Percentiles rank a stretch among this genome's conserved stretches.
phyloP scores from a whole-genome alignment of 2,797 vertebrate species.

The Thripadectes ignobilis region DNA sequence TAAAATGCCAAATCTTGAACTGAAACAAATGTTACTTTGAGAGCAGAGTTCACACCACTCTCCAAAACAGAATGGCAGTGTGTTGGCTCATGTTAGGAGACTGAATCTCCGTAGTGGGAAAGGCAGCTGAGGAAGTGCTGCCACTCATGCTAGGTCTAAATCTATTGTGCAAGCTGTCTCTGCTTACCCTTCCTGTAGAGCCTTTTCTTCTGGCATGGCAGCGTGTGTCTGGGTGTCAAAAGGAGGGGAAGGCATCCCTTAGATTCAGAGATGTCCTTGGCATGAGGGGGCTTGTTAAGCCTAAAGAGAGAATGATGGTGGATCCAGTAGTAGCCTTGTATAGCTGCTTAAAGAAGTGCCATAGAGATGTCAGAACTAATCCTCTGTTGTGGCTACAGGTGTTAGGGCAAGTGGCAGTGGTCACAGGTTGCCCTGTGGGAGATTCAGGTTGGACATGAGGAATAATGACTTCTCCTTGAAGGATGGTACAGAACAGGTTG shows the following conservation, averaged over 20 bases:
- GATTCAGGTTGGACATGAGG: background rate
- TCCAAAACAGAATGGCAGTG: background rate
- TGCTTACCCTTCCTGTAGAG: background rate
- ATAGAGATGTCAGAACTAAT: background rate
- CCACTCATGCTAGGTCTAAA: background rate
- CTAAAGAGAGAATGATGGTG: background rate
- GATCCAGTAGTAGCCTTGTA: background rate
- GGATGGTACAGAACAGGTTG: background rate
- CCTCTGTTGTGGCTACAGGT: background rate
- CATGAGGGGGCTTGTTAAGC: background rate
- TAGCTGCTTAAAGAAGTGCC: background rate
- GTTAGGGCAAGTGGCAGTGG: fast-evolving
- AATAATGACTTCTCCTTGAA: background rate
- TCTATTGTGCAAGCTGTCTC: background rate
- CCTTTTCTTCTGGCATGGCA: background rate
- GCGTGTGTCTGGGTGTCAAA: background rate
- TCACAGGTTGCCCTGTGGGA: background rate
- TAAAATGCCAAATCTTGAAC: background rate
- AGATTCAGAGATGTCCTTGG: background rate
- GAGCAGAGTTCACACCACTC: background rate
- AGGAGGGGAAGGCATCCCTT: background rate
- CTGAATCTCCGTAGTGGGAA: background rate
- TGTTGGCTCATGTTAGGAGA: background rate
- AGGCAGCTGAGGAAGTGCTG: background rate
- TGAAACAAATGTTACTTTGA: slow-evolving; percentile 1